Conservation (phyloP, 2,888 invertebrate genomes). For the Cacoxenus indagator region DNA sequence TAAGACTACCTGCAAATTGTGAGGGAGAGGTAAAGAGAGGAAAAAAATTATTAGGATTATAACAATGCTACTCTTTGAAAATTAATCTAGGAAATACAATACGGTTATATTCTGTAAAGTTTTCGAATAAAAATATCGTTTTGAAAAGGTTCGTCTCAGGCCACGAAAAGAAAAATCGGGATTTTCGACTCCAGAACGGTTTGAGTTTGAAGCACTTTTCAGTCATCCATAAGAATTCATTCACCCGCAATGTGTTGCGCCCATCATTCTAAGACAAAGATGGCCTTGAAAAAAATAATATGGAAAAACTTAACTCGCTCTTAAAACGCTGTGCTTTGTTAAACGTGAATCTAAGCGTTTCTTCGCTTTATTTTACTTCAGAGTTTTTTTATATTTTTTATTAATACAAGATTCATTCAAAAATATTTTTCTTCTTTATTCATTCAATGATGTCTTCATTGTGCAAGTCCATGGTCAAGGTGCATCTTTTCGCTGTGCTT, state of each 20-base stretch:
- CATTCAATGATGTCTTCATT: no score
- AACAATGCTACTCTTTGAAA: no score
- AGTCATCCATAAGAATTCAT: no score
- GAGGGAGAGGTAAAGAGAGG: no score
- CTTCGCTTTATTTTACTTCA: background rate
- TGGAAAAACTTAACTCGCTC: conserved; percentile 24
- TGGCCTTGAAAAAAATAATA: background rate
- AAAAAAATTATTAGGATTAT: background rate
- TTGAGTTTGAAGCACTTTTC: no score
- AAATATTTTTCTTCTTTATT: background rate
- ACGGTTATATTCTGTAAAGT: no score
- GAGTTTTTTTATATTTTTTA: background rate
- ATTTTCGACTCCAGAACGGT: no score
- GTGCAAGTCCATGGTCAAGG: conserved; percentile 59
- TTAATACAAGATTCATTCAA: background rate
- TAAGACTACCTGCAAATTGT: conserved; percentile 75
- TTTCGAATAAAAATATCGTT: no score
- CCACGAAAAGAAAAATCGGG: no score
- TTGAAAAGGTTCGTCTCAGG: no score
- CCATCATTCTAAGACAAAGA: background rate
- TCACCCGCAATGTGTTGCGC: no score
- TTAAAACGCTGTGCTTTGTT: conserved; percentile 25
- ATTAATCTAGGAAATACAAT: no score
- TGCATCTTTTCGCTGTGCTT: conserved; percentile 21
- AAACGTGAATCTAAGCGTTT: background rate